These are phyloP conservation scores for Brachynemurus nebulosus DNA, from an alignment of 2,888 invertebrate genomes.

Conservation along the genomic window DNA sequence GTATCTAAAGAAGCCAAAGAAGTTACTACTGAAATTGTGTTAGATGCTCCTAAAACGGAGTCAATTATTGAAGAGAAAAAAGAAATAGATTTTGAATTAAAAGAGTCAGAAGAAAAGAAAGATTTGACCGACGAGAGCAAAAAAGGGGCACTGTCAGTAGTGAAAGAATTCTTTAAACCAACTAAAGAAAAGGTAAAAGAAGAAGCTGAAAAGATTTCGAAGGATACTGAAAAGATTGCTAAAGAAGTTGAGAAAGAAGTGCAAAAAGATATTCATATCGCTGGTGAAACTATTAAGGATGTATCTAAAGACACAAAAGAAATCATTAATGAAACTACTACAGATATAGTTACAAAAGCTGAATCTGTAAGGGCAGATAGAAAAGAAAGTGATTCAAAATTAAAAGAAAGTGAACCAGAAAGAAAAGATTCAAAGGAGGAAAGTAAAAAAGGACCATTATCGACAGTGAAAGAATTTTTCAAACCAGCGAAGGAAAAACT, in stretches of 20 bases:
- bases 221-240: background rate
- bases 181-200: background rate
- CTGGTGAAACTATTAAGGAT: background rate
- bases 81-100: conserved; percentile 2
- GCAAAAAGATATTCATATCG: too few relatives aligned
- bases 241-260: background rate
- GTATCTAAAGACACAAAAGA: background rate
- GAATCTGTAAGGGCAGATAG: background rate
- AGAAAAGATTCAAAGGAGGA: too few relatives aligned
- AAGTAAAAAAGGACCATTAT: too few relatives aligned
- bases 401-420: too few relatives aligned
- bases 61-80: background rate
- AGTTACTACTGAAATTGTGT: too few relatives aligned
- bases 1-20: too few relatives aligned
- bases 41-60: too few relatives aligned
- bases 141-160: background rate
- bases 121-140: too few relatives aligned
- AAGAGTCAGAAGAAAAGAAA: too few relatives aligned
- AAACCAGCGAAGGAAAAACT: too few relatives aligned
- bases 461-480: too few relatives aligned
- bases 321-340: too few relatives aligned
- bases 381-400: conserved; percentile 6
- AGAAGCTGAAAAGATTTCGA: background rate
- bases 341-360: background rate
- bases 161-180: background rate